Conservation (phyloP, 2,797 vertebrate species). For the Benthosema pterotum region DNA sequence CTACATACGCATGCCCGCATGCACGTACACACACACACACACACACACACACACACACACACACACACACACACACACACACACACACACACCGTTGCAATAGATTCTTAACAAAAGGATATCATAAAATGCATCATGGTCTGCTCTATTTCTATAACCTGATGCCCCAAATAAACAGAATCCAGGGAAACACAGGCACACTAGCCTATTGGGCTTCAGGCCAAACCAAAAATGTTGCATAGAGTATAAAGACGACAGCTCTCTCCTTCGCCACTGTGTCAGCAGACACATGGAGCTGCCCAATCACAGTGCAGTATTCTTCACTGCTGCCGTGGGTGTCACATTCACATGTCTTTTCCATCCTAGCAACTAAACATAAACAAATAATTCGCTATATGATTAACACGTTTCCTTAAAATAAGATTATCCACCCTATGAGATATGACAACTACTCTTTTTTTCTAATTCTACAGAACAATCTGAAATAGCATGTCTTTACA, state of each 20-base stretch:
- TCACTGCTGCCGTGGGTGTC: constrained; percentile 83
- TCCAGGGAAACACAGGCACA: constrained; percentile 5
- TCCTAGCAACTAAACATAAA: constrained; percentile 65
- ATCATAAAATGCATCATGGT: constrained; percentile 9
- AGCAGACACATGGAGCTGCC: constrained; percentile 79
- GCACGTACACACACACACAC: too few species aligned
- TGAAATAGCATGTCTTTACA: too few species aligned
- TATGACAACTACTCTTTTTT: too few species aligned
- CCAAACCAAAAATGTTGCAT: constrained; percentile 71
- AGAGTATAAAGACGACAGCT: constrained; percentile 85
- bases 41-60: too few species aligned
- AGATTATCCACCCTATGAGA: too few species aligned
- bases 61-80: constrained; percentile 30
- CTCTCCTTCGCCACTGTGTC: constrained; percentile 77
- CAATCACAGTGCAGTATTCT: constrained; percentile 85
- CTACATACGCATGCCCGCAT: too few species aligned
- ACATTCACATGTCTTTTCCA: constrained; percentile 72
- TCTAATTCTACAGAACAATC: too few species aligned
- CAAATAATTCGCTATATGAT: constrained; percentile 41
- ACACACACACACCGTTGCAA: constrained; percentile 23
- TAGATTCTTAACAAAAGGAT: constrained; percentile 28
- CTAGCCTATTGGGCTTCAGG: background rate
- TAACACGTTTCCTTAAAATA: background rate
- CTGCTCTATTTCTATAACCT: constrained; percentile 34
- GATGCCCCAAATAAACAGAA: constrained; percentile 28